phyloP scores from a whole-genome alignment of 2,113 vertebrate species.

The Mungos mungo region DNA sequence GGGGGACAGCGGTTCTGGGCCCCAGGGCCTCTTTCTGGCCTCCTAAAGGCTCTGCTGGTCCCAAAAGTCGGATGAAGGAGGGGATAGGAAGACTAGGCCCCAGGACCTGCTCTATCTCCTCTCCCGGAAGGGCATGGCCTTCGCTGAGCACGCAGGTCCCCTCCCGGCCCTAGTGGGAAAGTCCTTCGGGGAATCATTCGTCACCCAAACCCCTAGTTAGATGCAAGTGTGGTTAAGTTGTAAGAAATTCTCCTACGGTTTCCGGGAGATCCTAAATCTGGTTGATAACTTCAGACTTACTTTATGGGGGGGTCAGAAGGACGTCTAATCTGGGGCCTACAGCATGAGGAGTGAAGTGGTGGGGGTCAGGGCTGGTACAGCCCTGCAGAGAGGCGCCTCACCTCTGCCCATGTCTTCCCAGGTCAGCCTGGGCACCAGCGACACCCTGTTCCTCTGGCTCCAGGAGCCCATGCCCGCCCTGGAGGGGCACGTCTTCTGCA shows the following conservation, averaged over 20 bases:
- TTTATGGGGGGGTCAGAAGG: neutral
- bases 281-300: neutral
- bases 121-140: neutral
- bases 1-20: neutral
- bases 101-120: neutral
- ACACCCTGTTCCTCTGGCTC: slow-evolving; percentile 96
- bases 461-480: slow-evolving; percentile 89
- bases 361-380: too few species aligned
- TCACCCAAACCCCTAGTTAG: neutral
- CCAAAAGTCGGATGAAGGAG: neutral
- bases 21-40: neutral
- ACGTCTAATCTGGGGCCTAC: neutral
- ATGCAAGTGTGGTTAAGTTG: neutral
- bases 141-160: too few species aligned
- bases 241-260: neutral
- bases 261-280: neutral
- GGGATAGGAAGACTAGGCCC: neutral
- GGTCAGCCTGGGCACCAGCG: slow-evolving; percentile 96
- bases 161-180: neutral
- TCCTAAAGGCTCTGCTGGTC: neutral
- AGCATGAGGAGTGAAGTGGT: accelerated
- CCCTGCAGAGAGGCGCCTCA: accelerated
- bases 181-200: neutral
- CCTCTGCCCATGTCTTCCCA: slow-evolving; percentile 54
- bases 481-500: slow-evolving; percentile 95